Conservation (phyloP, 2,888 invertebrate genomes). For the Eilema depressum region DNA sequence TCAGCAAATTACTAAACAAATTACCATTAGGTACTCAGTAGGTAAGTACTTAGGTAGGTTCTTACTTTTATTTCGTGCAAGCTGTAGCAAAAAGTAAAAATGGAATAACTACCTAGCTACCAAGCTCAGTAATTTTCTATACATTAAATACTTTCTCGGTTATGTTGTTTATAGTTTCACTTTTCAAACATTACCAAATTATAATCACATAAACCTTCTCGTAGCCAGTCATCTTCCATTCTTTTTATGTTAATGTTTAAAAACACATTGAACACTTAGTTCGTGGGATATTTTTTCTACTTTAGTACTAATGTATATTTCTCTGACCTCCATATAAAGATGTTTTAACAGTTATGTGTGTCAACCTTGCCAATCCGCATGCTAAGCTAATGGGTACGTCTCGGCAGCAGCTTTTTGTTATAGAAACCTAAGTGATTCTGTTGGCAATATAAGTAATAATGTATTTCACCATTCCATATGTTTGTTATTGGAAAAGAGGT, state of each 20-base stretch:
- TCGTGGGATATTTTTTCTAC: conserved; percentile 16
- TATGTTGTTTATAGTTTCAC: conserved; percentile 9
- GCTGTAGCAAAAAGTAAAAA: neutral
- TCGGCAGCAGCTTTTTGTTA: conserved; percentile 8
- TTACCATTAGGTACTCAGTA: neutral
- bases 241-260: conserved; percentile 4
- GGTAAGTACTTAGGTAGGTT: neutral
- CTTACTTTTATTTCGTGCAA: conserved; percentile 1
- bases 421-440: neutral
- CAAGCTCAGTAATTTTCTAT: conserved; percentile 6
- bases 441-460: conserved; percentile 4
- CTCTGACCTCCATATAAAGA: conserved; percentile 20
- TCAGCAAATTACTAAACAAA: conserved; percentile 1
- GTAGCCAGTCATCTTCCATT: neutral
- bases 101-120: neutral
- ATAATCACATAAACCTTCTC: conserved; percentile 22
- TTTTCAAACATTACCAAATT: conserved; percentile 36
- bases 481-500: conserved; percentile 53
- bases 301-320: conserved; percentile 12
- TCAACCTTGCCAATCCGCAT: conserved; percentile 24
- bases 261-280: conserved; percentile 4
- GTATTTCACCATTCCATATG: conserved; percentile 39
- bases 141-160: conserved; percentile 4
- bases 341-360: conserved; percentile 27
- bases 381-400: conserved; percentile 9